Base-by-base conservation (phyloP, 2,888 invertebrate genomes). In the Lasius platythorax region DNA sequence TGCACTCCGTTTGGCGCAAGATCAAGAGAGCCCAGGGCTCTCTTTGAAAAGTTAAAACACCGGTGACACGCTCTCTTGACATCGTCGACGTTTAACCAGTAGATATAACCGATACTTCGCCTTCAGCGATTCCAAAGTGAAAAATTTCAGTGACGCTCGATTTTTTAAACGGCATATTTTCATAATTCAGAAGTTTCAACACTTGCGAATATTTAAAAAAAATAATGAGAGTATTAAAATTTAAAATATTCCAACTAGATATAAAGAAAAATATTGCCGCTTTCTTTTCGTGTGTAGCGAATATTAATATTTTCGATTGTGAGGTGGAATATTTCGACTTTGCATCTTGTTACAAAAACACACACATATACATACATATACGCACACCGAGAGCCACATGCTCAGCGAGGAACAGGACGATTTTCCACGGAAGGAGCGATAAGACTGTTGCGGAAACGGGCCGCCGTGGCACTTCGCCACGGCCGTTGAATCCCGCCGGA, bases 401-500 rank as follows among this genome's bases (percentile, higher is more conserved):
- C 61, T 46, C 61, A 23, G 33, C 30, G 40, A 12, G 8, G 2
- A 46, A 46, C 30, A 46, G 43, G 46, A 30, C 63, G 33, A 75
- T 75, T 63, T 75, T 63, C 63, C 74, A 64, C 74, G 53, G 53
- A 46, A 64, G n/a, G 43, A 63, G 43, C 33, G 68, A 79, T 46
- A 72, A 79, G 73, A 61, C 73, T 33, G 40, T 28, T 40, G 66
- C 46, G 73, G 61, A 75, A 66, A 50, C 66, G 33, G 43, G 79
- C 58, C 43, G 58, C 30, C 73, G 73, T 81, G 61, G 40, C 61
- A 73, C 70, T 81, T 61, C 12, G 43, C 61, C 76, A 66, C 61
- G 68, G 58, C 67, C 37, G 12, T 61, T 58, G 76, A 83, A 63
- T 58, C 61, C 58, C 76, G 37, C 37, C 76, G 83, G 83, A 83